These are phyloP conservation scores for Drosophila murphyi DNA, from an alignment of 1,140 invertebrate genomes.

Conservation along the genomic window DNA sequence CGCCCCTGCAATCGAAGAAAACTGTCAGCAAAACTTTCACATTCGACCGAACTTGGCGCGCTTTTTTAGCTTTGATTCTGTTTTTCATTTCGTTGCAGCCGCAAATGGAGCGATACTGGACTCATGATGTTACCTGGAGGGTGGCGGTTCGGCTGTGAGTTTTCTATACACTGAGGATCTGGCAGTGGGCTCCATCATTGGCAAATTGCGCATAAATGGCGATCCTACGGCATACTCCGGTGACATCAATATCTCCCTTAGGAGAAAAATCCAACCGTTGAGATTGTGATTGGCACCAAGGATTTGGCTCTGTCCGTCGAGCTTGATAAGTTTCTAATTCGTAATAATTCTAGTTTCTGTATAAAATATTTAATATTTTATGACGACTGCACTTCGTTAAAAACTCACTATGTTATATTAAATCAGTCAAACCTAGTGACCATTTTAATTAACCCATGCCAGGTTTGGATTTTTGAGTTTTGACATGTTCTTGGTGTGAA, in stretches of 20 bases:
- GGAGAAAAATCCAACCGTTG: conserved; percentile 92
- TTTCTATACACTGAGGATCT: conserved; percentile 95
- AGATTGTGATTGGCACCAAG: conserved; percentile 90
- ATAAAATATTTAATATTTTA: too few relatives aligned
- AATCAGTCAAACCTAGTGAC: conserved; percentile 54
- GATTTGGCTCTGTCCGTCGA: too few relatives aligned
- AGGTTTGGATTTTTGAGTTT: neutral
- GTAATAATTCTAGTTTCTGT: too few relatives aligned
- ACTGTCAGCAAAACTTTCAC: too few relatives aligned
- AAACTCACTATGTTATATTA: conserved; percentile 17
- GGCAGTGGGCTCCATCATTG: conserved; percentile 91
- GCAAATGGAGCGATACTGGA: conserved; percentile 87
- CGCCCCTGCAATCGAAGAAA: too few relatives aligned
- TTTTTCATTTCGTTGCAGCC: conserved; percentile 55
- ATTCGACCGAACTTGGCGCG: too few relatives aligned
- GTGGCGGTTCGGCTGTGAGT: conserved; percentile 94
- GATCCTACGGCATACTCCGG: conserved; percentile 89
- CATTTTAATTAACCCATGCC: conserved; percentile 33
- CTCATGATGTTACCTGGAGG: conserved; percentile 94
- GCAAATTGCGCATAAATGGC: conserved; percentile 91
- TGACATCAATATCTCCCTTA: conserved; percentile 91
- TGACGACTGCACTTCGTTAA: neutral
- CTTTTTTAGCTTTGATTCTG: too few relatives aligned
- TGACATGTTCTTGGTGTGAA: conserved; percentile 41
- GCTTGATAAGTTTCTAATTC: too few relatives aligned